These are phyloP conservation scores for Xylota sylvarum DNA, from an alignment of 2,888 invertebrate species.

Conservation along the genomic window DNA sequence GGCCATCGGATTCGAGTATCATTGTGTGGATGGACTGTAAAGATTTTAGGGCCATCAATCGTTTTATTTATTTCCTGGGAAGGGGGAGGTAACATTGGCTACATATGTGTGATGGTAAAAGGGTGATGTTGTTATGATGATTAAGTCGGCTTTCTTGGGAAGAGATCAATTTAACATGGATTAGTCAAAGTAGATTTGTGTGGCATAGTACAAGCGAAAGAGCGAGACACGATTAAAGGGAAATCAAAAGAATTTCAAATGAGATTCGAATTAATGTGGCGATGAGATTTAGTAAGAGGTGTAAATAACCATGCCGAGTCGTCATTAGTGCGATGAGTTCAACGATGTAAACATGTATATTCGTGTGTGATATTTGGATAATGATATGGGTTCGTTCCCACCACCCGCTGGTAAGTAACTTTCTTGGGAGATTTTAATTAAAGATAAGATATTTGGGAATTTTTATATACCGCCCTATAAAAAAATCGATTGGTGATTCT, in stretches of 20 bases:
- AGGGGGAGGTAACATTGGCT: not conserved
- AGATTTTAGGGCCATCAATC: slow-evolving; percentile 59
- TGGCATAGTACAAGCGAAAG: not conserved
- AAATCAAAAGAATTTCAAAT: slow-evolving; percentile 62
- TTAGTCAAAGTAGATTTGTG: slow-evolving; percentile 65
- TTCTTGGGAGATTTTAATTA: not conserved
- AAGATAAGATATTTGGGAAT: slow-evolving; percentile 2
- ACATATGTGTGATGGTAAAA: not conserved
- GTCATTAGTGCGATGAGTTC: slow-evolving; percentile 51
- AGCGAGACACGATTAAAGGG: not conserved
- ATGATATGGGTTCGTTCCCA: slow-evolving; percentile 19
- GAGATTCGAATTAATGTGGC: slow-evolving; percentile 48
- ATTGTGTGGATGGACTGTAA: slow-evolving; percentile 25
- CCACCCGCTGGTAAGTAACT: slow-evolving; percentile 20
- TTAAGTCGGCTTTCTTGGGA: slow-evolving; percentile 59
- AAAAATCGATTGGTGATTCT: too few relatives aligned
- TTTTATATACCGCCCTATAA: not conserved
- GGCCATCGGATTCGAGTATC: slow-evolving; percentile 40
- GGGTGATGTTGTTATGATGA: slow-evolving; percentile 60
- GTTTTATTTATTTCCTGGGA: slow-evolving; percentile 17
- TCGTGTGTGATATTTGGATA: slow-evolving; percentile 11
- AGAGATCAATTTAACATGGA: slow-evolving; percentile 58
- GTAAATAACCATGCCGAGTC: slow-evolving; percentile 58
- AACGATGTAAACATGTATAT: slow-evolving; percentile 39
- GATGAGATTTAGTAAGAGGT: slow-evolving; percentile 54